A percentile compares a stretch with the other conserved stretches of the same genome.
Evolutionary conservation across 1,140 invertebrate genomes (phyloP).

Genomic region (Danaus melanippus): DNA sequence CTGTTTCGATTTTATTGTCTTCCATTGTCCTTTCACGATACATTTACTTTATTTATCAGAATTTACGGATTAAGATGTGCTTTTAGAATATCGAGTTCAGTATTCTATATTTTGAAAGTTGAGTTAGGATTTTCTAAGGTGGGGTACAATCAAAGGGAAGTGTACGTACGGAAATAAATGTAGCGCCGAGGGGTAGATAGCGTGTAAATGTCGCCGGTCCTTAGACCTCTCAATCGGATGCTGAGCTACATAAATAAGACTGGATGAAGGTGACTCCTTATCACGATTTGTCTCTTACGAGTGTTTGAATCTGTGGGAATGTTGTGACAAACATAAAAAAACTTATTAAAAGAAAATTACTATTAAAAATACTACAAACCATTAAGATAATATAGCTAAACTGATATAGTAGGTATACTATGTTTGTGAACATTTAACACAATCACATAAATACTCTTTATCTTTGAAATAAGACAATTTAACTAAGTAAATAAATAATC

Average conservation of each 20-base stretch:
- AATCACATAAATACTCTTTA: too few relatives aligned
- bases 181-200: constrained; percentile 63
- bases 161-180: constrained; percentile 60
- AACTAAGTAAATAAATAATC: constrained; percentile 7
- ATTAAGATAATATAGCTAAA: too few relatives aligned
- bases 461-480: too few relatives aligned
- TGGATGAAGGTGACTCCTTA: constrained; percentile 60
- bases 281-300: constrained; percentile 33
- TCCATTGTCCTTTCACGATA: constrained; percentile 48
- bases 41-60: constrained; percentile 61
- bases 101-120: constrained; percentile 29
- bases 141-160: constrained; percentile 46
- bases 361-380: too few relatives aligned
- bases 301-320: too few relatives aligned
- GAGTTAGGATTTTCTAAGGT: constrained; percentile 30
- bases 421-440: too few relatives aligned
- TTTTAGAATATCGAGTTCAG: constrained; percentile 21
- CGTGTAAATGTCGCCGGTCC: constrained; percentile 49
- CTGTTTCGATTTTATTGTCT: constrained; percentile 63
- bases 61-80: constrained; percentile 42
- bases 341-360: too few relatives aligned
- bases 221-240: constrained; percentile 62
- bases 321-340: too few relatives aligned
- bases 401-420: too few relatives aligned
- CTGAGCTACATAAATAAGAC: constrained; percentile 64